Evolutionary conservation across 2,113 vertebrate species (phyloP).

Genomic region (Acrocephalus kingi): DNA sequence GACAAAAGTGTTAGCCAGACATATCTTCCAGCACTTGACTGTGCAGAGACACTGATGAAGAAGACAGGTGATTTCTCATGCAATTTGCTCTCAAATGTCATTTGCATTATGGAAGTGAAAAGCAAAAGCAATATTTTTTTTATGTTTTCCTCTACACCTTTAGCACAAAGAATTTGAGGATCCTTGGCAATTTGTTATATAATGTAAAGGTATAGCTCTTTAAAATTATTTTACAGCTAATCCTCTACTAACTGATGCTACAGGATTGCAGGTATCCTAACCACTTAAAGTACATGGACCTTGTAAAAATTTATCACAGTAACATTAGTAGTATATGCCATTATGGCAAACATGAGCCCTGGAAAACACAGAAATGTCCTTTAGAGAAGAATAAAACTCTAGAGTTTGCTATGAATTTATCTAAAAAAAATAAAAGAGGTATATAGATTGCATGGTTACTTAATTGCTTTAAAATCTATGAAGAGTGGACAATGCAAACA

Average conservation of each 20-base stretch:
- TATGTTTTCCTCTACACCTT: neutral
- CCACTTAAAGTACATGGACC: neutral
- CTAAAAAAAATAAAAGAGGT: fast-evolving
- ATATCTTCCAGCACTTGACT: neutral
- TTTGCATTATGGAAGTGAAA: neutral
- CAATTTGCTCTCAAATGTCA: neutral
- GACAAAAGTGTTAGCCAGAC: neutral
- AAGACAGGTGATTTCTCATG: neutral
- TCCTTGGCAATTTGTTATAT: fast-evolving
- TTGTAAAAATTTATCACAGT: neutral
- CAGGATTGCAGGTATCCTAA: neutral
- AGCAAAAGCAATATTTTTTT: neutral
- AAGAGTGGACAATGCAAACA: neutral
- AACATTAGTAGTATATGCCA: neutral
- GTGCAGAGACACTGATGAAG: neutral
- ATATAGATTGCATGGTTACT: neutral
- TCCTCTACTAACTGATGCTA: neutral
- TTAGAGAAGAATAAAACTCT: neutral
- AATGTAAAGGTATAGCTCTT: neutral
- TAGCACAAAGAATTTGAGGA: neutral
- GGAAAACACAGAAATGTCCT: neutral
- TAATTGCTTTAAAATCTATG: neutral
- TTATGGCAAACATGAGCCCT: neutral
- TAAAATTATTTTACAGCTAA: neutral
- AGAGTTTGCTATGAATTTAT: neutral